These are phyloP conservation scores for Steinernema khuongi DNA, from an alignment of 1,140 invertebrate genomes.

Conservation along the genomic window DNA sequence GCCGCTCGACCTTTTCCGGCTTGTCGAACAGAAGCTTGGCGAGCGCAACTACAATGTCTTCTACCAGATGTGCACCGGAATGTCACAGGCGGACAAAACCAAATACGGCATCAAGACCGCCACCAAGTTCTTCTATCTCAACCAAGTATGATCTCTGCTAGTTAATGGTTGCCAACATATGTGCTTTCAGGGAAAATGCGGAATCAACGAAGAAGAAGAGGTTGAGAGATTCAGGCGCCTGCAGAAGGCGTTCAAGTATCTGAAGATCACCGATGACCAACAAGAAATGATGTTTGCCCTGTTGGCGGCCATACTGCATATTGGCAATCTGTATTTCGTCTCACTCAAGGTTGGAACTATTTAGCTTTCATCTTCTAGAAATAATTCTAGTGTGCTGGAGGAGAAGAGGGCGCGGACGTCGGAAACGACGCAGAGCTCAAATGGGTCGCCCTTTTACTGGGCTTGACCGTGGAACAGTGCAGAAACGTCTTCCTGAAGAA, in stretches of 20 bases:
- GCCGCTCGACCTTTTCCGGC: not conserved
- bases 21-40: not conserved
- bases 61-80: not conserved
- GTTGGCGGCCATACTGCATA: not conserved
- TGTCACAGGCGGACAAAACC: not conserved
- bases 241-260: not conserved
- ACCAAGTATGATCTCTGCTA: not conserved
- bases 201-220: not conserved
- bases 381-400: not conserved
- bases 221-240: not conserved
- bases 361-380: not conserved
- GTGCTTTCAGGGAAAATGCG: not conserved
- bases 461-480: not conserved
- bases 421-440: slow-evolving; percentile 8
- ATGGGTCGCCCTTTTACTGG: not conserved
- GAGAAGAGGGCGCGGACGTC: not conserved
- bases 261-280: not conserved
- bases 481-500: not conserved
- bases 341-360: not conserved
- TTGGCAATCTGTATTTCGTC: not conserved
- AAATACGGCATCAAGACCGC: not conserved
- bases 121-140: not conserved
- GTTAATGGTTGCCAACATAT: not conserved
- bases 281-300: not conserved
- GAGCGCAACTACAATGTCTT: slow-evolving; percentile 3